These are phyloP conservation scores for Xenopus laevis DNA, from an alignment of 2,113 vertebrate species.

Conservation along the genomic window DNA sequence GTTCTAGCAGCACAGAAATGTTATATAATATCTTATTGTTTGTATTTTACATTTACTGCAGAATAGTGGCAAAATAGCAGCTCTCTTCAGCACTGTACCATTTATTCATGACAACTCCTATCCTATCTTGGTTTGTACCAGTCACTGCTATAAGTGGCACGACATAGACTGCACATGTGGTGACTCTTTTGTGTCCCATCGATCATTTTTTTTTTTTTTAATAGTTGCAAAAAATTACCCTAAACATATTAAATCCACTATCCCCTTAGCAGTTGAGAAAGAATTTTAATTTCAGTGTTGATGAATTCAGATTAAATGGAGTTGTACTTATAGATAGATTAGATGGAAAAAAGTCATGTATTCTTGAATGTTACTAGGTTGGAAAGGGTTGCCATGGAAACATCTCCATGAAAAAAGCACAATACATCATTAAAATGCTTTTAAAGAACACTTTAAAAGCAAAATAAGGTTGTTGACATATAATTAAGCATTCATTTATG, in stretches of 20 bases:
- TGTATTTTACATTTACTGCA: too few species aligned
- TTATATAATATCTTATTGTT: too few species aligned
- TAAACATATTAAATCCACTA: background rate
- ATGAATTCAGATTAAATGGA: slow-evolving; percentile 26
- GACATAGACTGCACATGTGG: too few species aligned
- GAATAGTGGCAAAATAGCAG: too few species aligned
- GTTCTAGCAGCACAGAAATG: too few species aligned
- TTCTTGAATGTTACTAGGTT: slow-evolving; percentile 29
- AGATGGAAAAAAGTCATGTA: slow-evolving; percentile 5
- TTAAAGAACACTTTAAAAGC: slow-evolving; percentile 41
- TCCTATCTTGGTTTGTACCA: too few species aligned
- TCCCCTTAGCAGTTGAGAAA: background rate
- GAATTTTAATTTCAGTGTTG: slow-evolving; percentile 26
- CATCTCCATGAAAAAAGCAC: slow-evolving; percentile 36
- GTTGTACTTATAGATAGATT: slow-evolving; percentile 22
- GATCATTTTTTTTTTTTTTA: too few species aligned
- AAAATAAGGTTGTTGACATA: slow-evolving; percentile 26
- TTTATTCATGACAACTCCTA: too few species aligned
- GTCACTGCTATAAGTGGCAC: too few species aligned
- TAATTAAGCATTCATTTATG: slow-evolving; percentile 23
- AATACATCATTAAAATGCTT: slow-evolving; percentile 42
- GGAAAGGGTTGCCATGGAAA: slow-evolving; percentile 35
- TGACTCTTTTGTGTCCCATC: too few species aligned
- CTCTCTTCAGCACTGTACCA: too few species aligned
- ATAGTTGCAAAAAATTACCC: too few species aligned